These are phyloP conservation scores for Hydra vulgaris DNA, from an alignment of 30 jellyfish, hydroid and myxozoan genomes.

Conservation along the genomic window DNA sequence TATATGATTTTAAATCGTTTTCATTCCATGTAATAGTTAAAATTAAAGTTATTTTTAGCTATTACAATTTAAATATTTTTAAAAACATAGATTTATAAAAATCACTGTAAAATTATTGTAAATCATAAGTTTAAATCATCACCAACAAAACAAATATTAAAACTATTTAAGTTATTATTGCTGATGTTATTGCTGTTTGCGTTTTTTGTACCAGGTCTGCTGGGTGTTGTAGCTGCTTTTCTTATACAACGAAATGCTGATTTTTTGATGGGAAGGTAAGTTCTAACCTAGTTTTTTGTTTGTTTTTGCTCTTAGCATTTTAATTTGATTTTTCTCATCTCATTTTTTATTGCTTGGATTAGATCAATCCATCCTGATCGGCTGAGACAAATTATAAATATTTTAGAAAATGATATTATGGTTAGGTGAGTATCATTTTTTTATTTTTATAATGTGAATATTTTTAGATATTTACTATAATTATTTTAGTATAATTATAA, in stretches of 20 bases:
- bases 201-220: slow-evolving; percentile 36
- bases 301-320: too few relatives aligned
- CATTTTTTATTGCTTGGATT: background rate
- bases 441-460: too few relatives aligned
- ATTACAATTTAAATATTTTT: too few relatives aligned
- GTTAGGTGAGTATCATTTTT: slow-evolving; percentile 34
- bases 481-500: too few relatives aligned
- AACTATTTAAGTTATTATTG: background rate
- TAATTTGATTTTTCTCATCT: background rate
- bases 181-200: background rate
- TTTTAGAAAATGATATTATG: slow-evolving; percentile 88
- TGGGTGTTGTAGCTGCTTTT: slow-evolving; percentile 86
- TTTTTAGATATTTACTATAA: too few relatives aligned
- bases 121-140: too few relatives aligned
- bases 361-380: slow-evolving; percentile 94
- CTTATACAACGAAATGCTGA: slow-evolving; percentile 88
- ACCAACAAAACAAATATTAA: too few relatives aligned
- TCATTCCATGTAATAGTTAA: too few relatives aligned
- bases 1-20: too few relatives aligned
- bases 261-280: slow-evolving; percentile 66
- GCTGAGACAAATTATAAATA: slow-evolving; percentile 74
- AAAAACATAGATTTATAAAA: too few relatives aligned
- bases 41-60: too few relatives aligned
- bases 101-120: too few relatives aligned
- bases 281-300: background rate